phyloP scores from a whole-genome alignment of 2,797 vertebrate genomes.

The Cercopithecus mitis region DNA sequence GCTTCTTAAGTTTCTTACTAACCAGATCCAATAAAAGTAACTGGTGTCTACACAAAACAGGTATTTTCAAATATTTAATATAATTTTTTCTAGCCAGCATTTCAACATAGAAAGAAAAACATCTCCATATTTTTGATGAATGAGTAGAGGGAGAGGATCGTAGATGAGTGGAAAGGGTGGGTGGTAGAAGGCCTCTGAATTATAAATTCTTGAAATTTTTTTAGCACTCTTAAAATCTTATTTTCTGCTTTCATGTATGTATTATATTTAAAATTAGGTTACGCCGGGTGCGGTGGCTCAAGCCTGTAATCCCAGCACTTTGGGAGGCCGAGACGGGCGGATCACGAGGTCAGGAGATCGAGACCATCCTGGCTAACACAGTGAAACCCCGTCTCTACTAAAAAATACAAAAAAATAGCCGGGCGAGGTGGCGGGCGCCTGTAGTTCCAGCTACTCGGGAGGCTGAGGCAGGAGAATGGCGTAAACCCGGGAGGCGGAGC shows the following conservation, averaged over 20 bases:
- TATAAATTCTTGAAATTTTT: background rate
- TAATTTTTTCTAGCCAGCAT: background rate
- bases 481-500: too few relatives aligned
- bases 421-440: too few relatives aligned
- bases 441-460: too few relatives aligned
- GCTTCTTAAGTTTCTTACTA: conserved; percentile 85
- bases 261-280: conserved; percentile 9
- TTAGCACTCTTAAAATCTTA: conserved; percentile 17
- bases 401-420: too few relatives aligned
- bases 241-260: conserved; percentile 14
- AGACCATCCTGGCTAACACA: too few relatives aligned
- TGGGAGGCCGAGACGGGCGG: too few relatives aligned
- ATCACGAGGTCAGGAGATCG: too few relatives aligned
- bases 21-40: conserved; percentile 87
- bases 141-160: background rate
- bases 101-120: background rate
- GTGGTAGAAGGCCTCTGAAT: background rate
- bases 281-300: background rate
- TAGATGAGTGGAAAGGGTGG: background rate
- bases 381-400: too few relatives aligned
- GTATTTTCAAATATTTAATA: conserved; percentile 16
- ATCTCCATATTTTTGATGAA: background rate
- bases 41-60: conserved; percentile 84
- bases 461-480: too few relatives aligned
- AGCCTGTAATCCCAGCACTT: too few relatives aligned